Conservation (phyloP, 2,113 vertebrate species). For the Anolis sagrei region DNA sequence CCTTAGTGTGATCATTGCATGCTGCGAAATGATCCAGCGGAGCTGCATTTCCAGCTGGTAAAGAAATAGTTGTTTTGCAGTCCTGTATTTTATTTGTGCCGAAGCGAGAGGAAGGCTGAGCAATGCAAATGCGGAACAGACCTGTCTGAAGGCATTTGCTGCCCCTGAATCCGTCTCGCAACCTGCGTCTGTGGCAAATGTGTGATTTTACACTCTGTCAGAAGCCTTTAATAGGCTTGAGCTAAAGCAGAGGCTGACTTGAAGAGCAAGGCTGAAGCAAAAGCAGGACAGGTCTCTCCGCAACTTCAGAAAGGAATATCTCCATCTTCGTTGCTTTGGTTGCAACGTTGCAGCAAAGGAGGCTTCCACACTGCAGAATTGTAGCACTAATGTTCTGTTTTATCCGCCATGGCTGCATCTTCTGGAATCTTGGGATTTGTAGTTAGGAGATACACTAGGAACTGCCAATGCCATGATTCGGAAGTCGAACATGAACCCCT, state of each 20-base stretch:
- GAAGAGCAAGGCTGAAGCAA: not conserved
- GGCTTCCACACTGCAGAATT: no score
- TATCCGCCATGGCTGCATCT: no score
- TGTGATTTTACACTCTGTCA: conserved; percentile 18
- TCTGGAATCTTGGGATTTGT: no score
- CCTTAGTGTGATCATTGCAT: no score
- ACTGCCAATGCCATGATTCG: no score
- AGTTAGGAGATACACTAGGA: no score
- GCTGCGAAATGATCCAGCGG: no score
- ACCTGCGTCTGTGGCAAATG: not conserved
- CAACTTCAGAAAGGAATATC: not conserved
- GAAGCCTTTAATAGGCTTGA: not conserved
- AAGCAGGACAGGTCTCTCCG: not conserved
- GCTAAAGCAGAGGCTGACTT: not conserved
- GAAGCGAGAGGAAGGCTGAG: not conserved
- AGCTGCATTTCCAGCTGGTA: not conserved
- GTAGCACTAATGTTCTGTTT: no score
- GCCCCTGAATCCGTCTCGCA: not conserved
- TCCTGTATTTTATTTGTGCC: no score
- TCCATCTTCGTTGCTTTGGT: not conserved
- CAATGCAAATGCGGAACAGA: not conserved
- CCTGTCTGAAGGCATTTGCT: not conserved
- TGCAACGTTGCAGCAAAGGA: not conserved
- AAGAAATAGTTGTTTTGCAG: not conserved
- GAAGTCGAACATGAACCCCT: no score